Evolutionary conservation across 2,113 vertebrate genomes (phyloP), one percentile per base, ranked within the genome.

Genomic region (Aplodontia rufa): DNA sequence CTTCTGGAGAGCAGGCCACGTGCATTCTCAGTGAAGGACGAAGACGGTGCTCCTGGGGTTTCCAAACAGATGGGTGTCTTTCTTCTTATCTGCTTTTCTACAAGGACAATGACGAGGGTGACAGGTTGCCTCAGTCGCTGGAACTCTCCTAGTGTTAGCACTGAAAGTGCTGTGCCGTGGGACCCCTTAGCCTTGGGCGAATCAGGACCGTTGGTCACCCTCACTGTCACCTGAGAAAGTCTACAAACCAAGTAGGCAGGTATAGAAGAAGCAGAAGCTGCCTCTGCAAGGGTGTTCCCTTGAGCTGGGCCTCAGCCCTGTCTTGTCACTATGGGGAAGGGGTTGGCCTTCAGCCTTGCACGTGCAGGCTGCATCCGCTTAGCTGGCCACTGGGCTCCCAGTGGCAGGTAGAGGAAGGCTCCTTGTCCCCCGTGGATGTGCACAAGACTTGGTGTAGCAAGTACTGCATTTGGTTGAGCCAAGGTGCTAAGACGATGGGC

Each of bases 1-100:
- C 71, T 88, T 94, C 95, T 69, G 81, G 92, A 96, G 96, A 94
- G 35, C 74, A 69, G 72, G 53, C 42, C 75, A 82, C 35, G 62
- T 85, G 64, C 20, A 37, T 64, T 91, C 76, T 69, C 55, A 82
- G 71, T 83, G 66, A 80, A 93, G 64, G 81, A 64, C 35, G 71
- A 87, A 90, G 83, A 94, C 20, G 81, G 91, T 24, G 69, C 24
- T 76, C 11, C 53, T 9, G 17, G 1, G 53, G 40, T 62, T 94
- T 96, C 66, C 71, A 66, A 76, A 85, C 81, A 92, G 16, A 55
- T 53, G 71, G 71, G 0, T 6, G 16, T 10, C 42, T 58, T 83
- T 93, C 79, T 69, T 96, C 85, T 74, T 75, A 47, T 80, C 75
- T 93, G 32, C 55, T 85, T 80, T 89, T 71, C 83, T 22, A 8